Conservation (phyloP, 35 echinoderm and acorn worm species). For the Acanthaster planci region DNA sequence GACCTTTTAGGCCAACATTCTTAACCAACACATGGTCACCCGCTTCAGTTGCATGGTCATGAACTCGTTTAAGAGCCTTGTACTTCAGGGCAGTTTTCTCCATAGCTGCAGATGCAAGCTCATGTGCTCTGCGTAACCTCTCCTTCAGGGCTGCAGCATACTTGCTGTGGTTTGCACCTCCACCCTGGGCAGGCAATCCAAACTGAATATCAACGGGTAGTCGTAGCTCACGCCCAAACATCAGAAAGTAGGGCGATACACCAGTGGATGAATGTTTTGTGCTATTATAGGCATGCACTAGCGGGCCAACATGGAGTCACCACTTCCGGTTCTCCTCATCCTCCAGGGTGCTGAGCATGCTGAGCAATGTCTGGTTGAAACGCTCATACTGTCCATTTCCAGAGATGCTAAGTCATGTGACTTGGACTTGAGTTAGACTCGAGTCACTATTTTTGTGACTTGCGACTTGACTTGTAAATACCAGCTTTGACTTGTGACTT, state of each 20-base stretch:
- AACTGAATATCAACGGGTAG: conserved; percentile 47
- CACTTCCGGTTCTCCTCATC: conserved; percentile 40
- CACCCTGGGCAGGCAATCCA: conserved; percentile 31
- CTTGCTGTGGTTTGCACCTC: background rate
- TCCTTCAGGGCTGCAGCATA: conserved; percentile 13
- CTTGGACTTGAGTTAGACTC: no score
- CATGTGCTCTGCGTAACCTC: conserved; percentile 5
- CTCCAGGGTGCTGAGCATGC: conserved; percentile 50
- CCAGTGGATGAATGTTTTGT: conserved; percentile 43
- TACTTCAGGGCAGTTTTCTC: background rate
- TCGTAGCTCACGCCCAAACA: conserved; percentile 59
- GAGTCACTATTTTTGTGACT: no score
- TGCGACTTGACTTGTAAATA: no score
- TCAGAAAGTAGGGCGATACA: conserved; percentile 47
- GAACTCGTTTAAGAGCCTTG: conserved; percentile 33
- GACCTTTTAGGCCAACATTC: conserved; percentile 55
- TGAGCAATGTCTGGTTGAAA: conserved; percentile 48
- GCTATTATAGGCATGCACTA: conserved; percentile 72
- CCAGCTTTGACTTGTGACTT: no score
- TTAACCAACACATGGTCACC: conserved; percentile 68
- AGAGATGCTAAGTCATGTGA: no score
- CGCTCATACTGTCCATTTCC: no score
- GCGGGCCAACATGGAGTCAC: conserved; percentile 40
- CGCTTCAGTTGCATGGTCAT: conserved; percentile 8
- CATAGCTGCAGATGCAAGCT: conserved; percentile 10